Percentiles rank a stretch among this genome's conserved stretches.
Evolutionary conservation across 2,888 invertebrate genomes (phyloP).

Genomic region (Bruchidius siliquastri): DNA sequence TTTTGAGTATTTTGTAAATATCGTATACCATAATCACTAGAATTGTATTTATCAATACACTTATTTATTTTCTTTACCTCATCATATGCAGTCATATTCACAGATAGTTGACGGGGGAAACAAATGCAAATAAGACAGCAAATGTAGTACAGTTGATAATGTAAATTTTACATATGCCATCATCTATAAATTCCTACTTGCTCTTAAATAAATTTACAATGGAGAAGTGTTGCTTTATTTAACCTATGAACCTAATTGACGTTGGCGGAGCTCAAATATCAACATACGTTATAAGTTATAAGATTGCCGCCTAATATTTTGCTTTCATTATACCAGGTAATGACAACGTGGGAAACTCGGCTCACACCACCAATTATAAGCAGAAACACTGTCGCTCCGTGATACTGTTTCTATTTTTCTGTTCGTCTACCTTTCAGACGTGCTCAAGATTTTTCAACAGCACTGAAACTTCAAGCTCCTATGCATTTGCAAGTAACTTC

Average conservation of each 20-base stretch:
- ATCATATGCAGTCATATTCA: slow-evolving; percentile 27
- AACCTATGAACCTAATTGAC: not conserved
- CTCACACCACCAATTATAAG: too few relatives aligned
- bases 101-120: slow-evolving; percentile 26
- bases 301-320: too few relatives aligned
- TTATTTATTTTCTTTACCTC: slow-evolving; percentile 31
- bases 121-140: slow-evolving; percentile 27
- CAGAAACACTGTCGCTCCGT: too few relatives aligned
- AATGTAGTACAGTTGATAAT: slow-evolving; percentile 30
- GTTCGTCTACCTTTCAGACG: too few relatives aligned
- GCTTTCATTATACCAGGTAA: too few relatives aligned
- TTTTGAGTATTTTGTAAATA: slow-evolving; percentile 32
- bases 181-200: slow-evolving; percentile 37
- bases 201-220: slow-evolving; percentile 36
- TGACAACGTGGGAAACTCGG: too few relatives aligned
- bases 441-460: too few relatives aligned
- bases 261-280: too few relatives aligned
- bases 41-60: slow-evolving; percentile 31
- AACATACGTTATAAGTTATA: too few relatives aligned
- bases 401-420: too few relatives aligned
- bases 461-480: too few relatives aligned
- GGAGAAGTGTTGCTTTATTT: slow-evolving; percentile 15
- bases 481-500: too few relatives aligned
- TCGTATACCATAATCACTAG: slow-evolving; percentile 29
- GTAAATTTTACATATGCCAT: slow-evolving; percentile 33